Base-by-base conservation (phyloP, 2,888 invertebrate species). In the Andrena bicolor region DNA sequence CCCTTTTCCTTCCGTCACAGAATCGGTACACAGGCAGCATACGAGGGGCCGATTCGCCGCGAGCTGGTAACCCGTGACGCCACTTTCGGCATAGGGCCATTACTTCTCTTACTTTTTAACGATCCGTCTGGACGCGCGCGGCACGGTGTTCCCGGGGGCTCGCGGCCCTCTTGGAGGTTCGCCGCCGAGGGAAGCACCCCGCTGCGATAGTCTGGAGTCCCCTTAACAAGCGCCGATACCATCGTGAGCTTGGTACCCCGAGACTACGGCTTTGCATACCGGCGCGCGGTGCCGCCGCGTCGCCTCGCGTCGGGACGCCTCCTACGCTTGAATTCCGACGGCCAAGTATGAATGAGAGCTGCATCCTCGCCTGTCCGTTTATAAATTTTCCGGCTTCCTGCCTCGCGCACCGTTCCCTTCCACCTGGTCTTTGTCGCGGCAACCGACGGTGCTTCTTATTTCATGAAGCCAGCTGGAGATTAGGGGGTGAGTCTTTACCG, bases 201-300 rank as follows among this genome's bases (percentile, higher is more conserved):
- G 91, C 91, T 91, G 91, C 74, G 91, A 87, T 86, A 88, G 91
- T 90, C 89, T 89, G 90, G 88, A 80, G 80, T 82, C 85, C 77
- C 80, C 86, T 90, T 91, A 90, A 90, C 90, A 90, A 90, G 90
- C 88, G 84, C 86, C 89, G 90, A 91, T 91, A 91, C 88, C 86
- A 90, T 91, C 90, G 82, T 89, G 60, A 35, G 75, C 69, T 70
- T 79, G 84, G 75, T 85, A 84, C 86, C 81, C 81, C 84, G 79
- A 69, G 66, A 48, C 71, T 68, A 75, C 77, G 68, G 83, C 87
- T 88, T 89, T 86, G 86, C 87, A 89, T 86, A 85, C 80, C 80
- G 76, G 77, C 68, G 77, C 77, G 73, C 76, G 76, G 74, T 80
- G 82, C 81, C 79, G 81, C 74, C 78, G 74, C 79, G 81, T 84